These are phyloP conservation scores for Chaetoderma sp. DNA, from an alignment of 2,888 invertebrate genomes.

Conservation along the genomic window DNA sequence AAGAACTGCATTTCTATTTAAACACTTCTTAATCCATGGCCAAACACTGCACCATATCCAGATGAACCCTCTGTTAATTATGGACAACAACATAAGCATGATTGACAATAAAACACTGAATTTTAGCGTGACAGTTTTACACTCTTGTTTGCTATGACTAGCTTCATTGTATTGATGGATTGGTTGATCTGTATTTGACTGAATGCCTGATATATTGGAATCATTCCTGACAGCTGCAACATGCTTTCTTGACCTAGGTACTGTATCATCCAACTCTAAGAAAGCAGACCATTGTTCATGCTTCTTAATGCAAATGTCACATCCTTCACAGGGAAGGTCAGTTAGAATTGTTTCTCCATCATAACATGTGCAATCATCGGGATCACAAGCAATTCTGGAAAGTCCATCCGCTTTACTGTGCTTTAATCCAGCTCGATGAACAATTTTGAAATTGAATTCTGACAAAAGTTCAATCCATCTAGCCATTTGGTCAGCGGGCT, in stretches of 20 bases:
- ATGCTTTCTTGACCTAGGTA: neutral
- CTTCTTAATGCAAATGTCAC: conserved; percentile 19
- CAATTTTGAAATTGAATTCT: conserved; percentile 23
- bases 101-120: too few species aligned
- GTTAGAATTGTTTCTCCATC: conserved; percentile 18
- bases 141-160: too few species aligned
- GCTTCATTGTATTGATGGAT: too few species aligned
- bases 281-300: conserved; percentile 20
- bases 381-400: conserved; percentile 29
- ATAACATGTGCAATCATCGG: conserved; percentile 26
- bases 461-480: conserved; percentile 29
- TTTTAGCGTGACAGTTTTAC: too few species aligned
- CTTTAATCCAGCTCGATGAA: conserved; percentile 25
- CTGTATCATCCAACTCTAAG: neutral
- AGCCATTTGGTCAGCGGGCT: conserved; percentile 24
- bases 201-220: too few species aligned
- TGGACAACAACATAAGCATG: too few species aligned
- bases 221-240: neutral
- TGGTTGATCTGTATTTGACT: too few species aligned
- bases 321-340: conserved; percentile 26
- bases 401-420: conserved; percentile 28
- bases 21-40: neutral
- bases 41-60: too few species aligned
- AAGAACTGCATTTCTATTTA: too few species aligned
- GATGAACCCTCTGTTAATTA: too few species aligned